These are phyloP conservation scores for Brachypteracias leptosomus DNA, from an alignment of 2,113 vertebrate species.

Conservation along the genomic window DNA sequence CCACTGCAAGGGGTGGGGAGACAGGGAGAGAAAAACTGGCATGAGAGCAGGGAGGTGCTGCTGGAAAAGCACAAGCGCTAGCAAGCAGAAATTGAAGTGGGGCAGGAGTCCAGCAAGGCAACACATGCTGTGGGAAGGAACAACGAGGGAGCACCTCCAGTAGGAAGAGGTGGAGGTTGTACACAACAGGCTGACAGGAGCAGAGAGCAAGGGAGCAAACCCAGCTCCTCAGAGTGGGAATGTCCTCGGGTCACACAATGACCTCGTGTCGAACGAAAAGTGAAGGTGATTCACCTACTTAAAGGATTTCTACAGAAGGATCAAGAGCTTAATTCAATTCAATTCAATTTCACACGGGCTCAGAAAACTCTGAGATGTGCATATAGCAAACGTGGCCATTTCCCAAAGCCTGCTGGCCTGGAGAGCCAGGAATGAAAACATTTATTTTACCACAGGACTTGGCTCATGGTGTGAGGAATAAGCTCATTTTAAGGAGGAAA, in stretches of 20 bases:
- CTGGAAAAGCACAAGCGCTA: constrained; percentile 29
- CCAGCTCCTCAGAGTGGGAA: neutral
- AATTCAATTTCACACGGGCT: neutral
- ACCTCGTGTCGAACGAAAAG: neutral
- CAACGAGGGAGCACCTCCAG: neutral
- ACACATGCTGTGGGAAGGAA: constrained; percentile 34
- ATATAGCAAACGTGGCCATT: neutral
- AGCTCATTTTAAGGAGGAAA: neutral
- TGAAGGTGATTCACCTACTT: neutral
- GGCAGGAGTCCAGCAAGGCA: constrained; percentile 29
- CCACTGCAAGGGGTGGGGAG: constrained; percentile 80
- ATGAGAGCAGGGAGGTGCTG: constrained; percentile 9
- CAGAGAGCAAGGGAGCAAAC: neutral
- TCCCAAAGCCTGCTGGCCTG: neutral
- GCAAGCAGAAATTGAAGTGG: constrained; percentile 39
- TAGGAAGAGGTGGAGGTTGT: neutral
- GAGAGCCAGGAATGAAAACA: neutral
- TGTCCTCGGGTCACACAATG: neutral
- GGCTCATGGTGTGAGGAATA: neutral
- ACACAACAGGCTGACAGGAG: neutral
- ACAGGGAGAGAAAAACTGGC: neutral
- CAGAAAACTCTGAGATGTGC: neutral
- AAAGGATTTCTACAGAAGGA: neutral
- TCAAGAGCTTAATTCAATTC: neutral
- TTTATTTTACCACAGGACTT: neutral